phyloP scores from a whole-genome alignment of 2,888 invertebrate genomes.

The Patella depressa region DNA sequence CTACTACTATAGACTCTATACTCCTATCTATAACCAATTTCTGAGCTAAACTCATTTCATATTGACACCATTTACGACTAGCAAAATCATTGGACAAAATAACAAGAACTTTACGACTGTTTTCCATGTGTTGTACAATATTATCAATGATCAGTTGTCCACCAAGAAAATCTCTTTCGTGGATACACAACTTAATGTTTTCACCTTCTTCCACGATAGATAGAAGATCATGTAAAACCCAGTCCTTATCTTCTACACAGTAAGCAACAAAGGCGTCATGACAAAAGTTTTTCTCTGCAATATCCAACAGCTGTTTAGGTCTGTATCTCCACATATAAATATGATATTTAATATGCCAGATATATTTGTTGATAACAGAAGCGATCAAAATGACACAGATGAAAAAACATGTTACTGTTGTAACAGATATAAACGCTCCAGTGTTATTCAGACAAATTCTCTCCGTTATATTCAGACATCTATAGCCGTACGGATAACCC shows the following conservation, averaged over 20 bases:
- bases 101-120: conserved; percentile 78
- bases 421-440: neutral
- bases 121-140: conserved; percentile 80
- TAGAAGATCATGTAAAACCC: conserved; percentile 78
- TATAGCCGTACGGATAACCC: neutral
- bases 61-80: conserved; percentile 81
- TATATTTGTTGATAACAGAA: neutral
- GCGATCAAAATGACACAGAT: neutral
- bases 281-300: conserved; percentile 39
- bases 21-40: conserved; percentile 71
- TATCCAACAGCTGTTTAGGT: conserved; percentile 38
- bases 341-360: neutral
- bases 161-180: conserved; percentile 81
- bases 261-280: conserved; percentile 82
- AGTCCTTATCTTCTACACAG: conserved; percentile 77
- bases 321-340: neutral
- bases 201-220: conserved; percentile 77
- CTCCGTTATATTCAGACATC: neutral
- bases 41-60: conserved; percentile 81
- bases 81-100: conserved; percentile 78
- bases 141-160: conserved; percentile 81
- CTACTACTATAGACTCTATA: conserved; percentile 78
- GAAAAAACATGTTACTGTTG: neutral
- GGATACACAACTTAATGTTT: conserved; percentile 75
- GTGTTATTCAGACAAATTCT: neutral